Evolutionary conservation across 2,113 vertebrate genomes (phyloP).

Genomic region (Cryptotis parvus): DNA sequence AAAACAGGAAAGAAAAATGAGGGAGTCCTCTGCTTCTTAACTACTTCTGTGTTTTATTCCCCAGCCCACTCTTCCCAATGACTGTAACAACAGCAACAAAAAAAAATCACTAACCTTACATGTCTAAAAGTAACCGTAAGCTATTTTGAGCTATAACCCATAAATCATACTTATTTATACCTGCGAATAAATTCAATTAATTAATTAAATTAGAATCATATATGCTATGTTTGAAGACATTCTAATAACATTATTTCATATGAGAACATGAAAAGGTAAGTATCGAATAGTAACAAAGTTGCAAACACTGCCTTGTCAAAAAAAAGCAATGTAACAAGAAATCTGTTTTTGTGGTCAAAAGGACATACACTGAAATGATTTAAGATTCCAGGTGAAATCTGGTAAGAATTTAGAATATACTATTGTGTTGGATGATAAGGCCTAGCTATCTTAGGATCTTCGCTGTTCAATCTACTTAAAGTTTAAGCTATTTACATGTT

Average conservation of each 20-base stretch:
- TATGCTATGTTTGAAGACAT: conserved; percentile 1
- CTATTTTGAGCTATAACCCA: background rate
- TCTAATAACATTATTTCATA: conserved; percentile 41
- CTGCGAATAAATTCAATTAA: conserved; percentile 34
- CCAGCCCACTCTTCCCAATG: conserved; percentile 21
- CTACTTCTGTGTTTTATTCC: conserved; percentile 16
- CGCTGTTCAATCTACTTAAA: too few species aligned
- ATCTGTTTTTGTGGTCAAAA: background rate
- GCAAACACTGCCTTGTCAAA: background rate
- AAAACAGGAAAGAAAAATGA: conserved; percentile 6
- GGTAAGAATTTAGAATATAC: background rate
- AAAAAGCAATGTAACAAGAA: conserved; percentile 25
- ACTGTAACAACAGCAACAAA: background rate
- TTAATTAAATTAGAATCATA: background rate
- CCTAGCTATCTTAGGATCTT: too few species aligned
- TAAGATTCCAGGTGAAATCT: background rate
- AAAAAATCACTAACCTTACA: conserved; percentile 34
- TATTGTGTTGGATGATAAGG: too few species aligned
- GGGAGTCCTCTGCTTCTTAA: background rate
- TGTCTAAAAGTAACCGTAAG: background rate
- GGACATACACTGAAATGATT: background rate
- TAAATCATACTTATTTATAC: background rate
- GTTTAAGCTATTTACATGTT: too few species aligned
- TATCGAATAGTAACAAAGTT: conserved; percentile 17
- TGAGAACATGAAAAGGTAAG: conserved; percentile 29